These are phyloP conservation scores for Isaurus tuberculatus DNA, from an alignment of 92 coral and sea anemone genomes.

Conservation along the genomic window DNA sequence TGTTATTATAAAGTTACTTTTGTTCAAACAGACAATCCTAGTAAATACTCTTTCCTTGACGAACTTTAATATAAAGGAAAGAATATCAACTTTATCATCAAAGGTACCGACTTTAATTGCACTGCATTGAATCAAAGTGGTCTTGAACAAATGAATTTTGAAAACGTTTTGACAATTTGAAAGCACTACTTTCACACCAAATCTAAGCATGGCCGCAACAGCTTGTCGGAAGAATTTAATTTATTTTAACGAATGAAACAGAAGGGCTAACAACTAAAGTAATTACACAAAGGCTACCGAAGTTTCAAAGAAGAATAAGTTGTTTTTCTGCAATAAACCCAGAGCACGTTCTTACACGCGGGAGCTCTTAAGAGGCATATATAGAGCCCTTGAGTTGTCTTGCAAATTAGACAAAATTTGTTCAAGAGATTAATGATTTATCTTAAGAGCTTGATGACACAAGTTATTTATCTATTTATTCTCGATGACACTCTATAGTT, in stretches of 20 bases:
- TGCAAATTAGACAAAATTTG: not conserved
- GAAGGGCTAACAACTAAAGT: constrained; percentile 55
- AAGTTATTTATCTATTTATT: not conserved
- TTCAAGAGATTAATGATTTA: not conserved
- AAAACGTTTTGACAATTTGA: not conserved
- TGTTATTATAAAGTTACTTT: not conserved
- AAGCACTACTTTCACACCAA: constrained; percentile 32
- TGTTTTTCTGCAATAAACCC: not conserved
- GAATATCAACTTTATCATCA: constrained; percentile 39
- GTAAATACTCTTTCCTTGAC: constrained; percentile 10
- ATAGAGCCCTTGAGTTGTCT: not conserved
- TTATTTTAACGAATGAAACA: constrained; percentile 1
- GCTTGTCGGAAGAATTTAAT: not conserved
- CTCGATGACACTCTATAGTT: not conserved
- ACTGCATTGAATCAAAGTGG: constrained; percentile 38
- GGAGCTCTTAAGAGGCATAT: not conserved
- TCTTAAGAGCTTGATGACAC: not conserved
- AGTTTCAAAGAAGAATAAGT: not conserved
- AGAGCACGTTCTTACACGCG: not conserved
- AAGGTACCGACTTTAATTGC: constrained; percentile 38
- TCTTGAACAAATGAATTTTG: constrained; percentile 14
- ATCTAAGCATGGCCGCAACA: constrained; percentile 1
- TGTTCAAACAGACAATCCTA: constrained; percentile 18
- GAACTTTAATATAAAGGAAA: constrained; percentile 13
- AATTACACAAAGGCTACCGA: constrained; percentile 83